Conservation (phyloP, 2,113 vertebrate genomes). For the Brachyhypopomus occidentalis region DNA sequence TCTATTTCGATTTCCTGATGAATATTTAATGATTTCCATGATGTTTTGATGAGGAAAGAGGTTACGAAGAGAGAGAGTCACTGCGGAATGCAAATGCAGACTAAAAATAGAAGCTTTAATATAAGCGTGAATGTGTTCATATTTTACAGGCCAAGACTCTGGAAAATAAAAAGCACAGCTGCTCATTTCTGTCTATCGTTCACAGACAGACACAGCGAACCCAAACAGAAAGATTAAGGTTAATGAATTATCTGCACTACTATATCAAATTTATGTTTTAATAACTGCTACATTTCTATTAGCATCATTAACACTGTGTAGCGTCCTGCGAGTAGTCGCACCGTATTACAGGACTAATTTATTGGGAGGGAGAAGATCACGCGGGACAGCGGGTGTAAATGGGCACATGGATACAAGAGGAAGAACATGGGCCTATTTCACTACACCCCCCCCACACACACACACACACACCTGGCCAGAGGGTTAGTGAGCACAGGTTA, state of each 20-base stretch:
- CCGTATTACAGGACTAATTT: conserved; percentile 49
- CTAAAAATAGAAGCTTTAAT: conserved; percentile 82
- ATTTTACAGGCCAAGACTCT: conserved; percentile 69
- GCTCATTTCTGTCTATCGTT: conserved; percentile 62
- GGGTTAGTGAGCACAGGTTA: too few relatives aligned
- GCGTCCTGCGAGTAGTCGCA: conserved; percentile 51
- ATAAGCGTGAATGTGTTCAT: conserved; percentile 74
- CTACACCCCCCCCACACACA: too few relatives aligned
- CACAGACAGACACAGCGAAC: conserved; percentile 47
- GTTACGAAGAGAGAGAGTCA: conserved; percentile 54
- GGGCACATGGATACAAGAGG: conserved; percentile 7
- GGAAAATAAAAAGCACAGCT: conserved; percentile 64
- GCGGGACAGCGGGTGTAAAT: conserved; percentile 1
- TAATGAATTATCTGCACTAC: conserved; percentile 60
- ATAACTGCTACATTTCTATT: conserved; percentile 54
- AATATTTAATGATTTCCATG: not conserved
- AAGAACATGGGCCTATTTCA: too few relatives aligned
- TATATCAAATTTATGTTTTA: conserved; percentile 57
- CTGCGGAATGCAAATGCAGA: conserved; percentile 80
- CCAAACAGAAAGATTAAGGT: conserved; percentile 60
- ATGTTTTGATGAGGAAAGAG: not conserved
- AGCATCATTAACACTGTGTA: conserved; percentile 55
- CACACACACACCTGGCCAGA: too few relatives aligned
- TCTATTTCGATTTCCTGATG: not conserved
- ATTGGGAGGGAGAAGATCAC: conserved; percentile 20